Evolutionary conservation across 2,113 vertebrate species (phyloP).

Genomic region (Synchiropus splendidus): DNA sequence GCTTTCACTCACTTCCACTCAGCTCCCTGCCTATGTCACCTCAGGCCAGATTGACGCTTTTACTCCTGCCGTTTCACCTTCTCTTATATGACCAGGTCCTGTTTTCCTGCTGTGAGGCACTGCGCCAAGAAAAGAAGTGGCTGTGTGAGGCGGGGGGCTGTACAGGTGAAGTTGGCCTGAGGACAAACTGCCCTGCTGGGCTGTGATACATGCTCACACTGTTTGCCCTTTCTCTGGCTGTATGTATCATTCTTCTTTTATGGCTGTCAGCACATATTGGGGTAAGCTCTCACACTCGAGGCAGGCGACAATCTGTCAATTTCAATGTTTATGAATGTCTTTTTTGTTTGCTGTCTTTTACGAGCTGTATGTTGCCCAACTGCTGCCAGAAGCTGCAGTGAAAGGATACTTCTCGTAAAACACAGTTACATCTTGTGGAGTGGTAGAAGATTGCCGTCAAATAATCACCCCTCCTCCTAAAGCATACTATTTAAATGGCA

Average conservation of each 20-base stretch:
- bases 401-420: too few relatives aligned
- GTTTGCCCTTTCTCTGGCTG: constrained; percentile 25
- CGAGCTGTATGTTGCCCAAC: constrained; percentile 28
- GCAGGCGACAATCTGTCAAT: constrained; percentile 20
- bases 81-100: constrained; percentile 34
- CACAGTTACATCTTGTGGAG: too few relatives aligned
- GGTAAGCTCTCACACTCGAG: constrained; percentile 6
- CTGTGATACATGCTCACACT: constrained; percentile 21
- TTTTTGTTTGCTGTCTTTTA: constrained; percentile 32
- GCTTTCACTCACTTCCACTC: constrained; percentile 16
- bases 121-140: constrained; percentile 29
- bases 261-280: constrained; percentile 12
- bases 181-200: constrained; percentile 42
- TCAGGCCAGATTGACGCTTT: constrained; percentile 32
- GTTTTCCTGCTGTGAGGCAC: constrained; percentile 31
- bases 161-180: constrained; percentile 44
- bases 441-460: too few relatives aligned
- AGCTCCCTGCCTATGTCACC: constrained; percentile 20
- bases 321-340: constrained; percentile 38
- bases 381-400: not conserved
- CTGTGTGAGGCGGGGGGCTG: constrained; percentile 22
- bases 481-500: too few relatives aligned
- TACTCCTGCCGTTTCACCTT: constrained; percentile 52
- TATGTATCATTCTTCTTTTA: constrained; percentile 13
- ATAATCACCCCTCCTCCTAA: too few relatives aligned